A percentile compares a stretch with the other conserved stretches of the same genome.
Evolutionary conservation across 1,140 invertebrate species (phyloP).

Genomic region (Hyles vespertilio): DNA sequence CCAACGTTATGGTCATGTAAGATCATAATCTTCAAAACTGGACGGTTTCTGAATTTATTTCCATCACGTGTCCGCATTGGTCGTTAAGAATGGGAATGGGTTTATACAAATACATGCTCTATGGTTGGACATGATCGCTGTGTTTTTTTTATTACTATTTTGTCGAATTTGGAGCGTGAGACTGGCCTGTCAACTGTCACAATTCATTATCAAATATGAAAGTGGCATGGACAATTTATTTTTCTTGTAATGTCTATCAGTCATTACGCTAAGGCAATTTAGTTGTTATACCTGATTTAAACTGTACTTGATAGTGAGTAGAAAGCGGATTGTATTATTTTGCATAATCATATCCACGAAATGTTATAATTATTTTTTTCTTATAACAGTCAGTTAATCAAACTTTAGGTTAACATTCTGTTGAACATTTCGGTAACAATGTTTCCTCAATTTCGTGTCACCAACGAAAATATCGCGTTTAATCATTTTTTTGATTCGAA

Average conservation of each 20-base stretch:
- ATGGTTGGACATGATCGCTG: slow-evolving; percentile 47
- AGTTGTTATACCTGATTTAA: too few species aligned
- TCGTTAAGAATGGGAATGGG: slow-evolving; percentile 53
- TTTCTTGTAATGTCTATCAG: too few species aligned
- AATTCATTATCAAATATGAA: slow-evolving; percentile 5
- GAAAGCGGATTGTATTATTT: too few species aligned
- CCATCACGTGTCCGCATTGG: slow-evolving; percentile 66
- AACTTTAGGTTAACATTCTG: too few species aligned
- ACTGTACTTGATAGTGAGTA: too few species aligned
- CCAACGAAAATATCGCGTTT: slow-evolving; percentile 5
- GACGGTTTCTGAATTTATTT: slow-evolving; percentile 52
- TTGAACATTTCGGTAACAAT: too few species aligned
- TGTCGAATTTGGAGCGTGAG: slow-evolving; percentile 55
- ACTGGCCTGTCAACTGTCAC: slow-evolving; percentile 18
- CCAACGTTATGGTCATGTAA: slow-evolving; percentile 59
- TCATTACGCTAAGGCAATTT: too few species aligned
- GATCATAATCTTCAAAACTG: slow-evolving; percentile 51
- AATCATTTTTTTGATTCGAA: slow-evolving; percentile 36
- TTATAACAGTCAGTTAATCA: too few species aligned
- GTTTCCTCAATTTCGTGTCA: background rate
- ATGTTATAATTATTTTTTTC: too few species aligned
- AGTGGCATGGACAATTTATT: background rate
- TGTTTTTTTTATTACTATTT: slow-evolving; percentile 49
- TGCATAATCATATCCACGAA: too few species aligned
- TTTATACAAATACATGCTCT: slow-evolving; percentile 59